A percentile compares a stretch with the other conserved stretches of the same genome.
These are phyloP conservation scores for Phocides pigmalion DNA, from an alignment of 1,140 invertebrate genomes.

Conservation along the genomic window DNA sequence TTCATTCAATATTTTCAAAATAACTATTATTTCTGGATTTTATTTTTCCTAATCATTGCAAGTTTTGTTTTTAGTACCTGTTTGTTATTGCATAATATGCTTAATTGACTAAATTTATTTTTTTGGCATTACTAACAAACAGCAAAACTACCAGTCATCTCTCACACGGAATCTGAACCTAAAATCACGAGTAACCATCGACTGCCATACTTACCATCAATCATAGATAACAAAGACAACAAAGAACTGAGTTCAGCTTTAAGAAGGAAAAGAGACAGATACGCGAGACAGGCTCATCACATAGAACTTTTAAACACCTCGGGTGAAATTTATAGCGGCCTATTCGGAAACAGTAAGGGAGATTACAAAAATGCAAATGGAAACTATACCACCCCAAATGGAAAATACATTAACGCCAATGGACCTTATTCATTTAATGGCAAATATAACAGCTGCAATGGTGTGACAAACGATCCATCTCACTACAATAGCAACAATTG, in stretches of 20 bases:
- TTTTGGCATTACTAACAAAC: conserved; percentile 61
- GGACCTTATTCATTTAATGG: conserved; percentile 45
- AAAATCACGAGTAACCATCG: conserved; percentile 53
- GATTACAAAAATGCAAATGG: conserved; percentile 43
- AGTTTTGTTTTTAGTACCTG: background rate
- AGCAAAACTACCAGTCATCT: conserved; percentile 56
- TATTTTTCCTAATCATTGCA: background rate
- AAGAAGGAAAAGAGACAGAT: conserved; percentile 63
- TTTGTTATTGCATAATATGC: conserved; percentile 22
- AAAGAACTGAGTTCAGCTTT: conserved; percentile 64
- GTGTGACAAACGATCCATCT: conserved; percentile 38
- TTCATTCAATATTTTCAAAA: background rate
- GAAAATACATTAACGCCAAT: conserved; percentile 42
- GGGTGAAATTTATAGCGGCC: conserved; percentile 51
- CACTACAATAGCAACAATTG: conserved; percentile 37
- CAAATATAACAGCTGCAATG: conserved; percentile 42
- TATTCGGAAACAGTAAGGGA: conserved; percentile 43
- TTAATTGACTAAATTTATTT: conserved; percentile 32
- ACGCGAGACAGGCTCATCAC: conserved; percentile 64
- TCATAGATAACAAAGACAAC: conserved; percentile 66
- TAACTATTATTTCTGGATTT: conserved; percentile 13
- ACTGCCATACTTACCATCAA: conserved; percentile 50
- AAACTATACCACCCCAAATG: conserved; percentile 37
- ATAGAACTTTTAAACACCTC: conserved; percentile 67
- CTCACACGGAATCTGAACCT: conserved; percentile 53